A percentile compares a stretch with the other conserved stretches of the same genome.
Conservation (phyloP, 2,888 invertebrate genomes). For the Dryococelus australis region DNA sequence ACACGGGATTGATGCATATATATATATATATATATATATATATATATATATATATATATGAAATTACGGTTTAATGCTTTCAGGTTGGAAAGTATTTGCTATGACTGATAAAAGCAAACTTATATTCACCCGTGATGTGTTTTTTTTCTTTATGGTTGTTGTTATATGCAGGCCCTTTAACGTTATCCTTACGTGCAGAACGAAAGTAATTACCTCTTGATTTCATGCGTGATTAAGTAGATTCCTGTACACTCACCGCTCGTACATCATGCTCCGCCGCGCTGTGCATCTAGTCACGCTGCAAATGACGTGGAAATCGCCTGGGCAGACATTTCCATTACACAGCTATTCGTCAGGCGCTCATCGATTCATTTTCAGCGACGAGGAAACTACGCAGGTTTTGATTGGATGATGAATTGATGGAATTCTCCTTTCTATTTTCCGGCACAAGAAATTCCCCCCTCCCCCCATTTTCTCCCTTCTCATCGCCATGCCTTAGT, state of each 20-base stretch:
- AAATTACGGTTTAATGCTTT: no score
- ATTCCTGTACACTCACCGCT: background rate
- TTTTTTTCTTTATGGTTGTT: no score
- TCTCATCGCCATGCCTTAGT: no score
- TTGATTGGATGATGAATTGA: constrained; percentile 11
- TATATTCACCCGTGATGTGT: no score
- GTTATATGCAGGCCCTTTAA: no score
- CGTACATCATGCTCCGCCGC: background rate
- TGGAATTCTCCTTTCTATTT: background rate
- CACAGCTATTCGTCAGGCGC: background rate
- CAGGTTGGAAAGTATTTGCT: no score
- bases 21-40: no score
- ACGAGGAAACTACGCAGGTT: background rate
- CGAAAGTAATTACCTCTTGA: background rate
- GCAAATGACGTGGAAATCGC: background rate
- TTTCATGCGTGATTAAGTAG: background rate
- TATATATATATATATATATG: no score
- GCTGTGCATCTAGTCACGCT: background rate
- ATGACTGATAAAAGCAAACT: no score
- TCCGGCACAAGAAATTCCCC: background rate
- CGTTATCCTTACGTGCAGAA: background rate
- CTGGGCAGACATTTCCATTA: background rate
- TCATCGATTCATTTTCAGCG: constrained; percentile 7
- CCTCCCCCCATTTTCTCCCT: no score
- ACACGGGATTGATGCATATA: no score